A percentile compares a stretch with the other conserved stretches of the same genome.
Conservation (phyloP, 2,113 vertebrate genomes). For the Elaphurus davidianus region DNA sequence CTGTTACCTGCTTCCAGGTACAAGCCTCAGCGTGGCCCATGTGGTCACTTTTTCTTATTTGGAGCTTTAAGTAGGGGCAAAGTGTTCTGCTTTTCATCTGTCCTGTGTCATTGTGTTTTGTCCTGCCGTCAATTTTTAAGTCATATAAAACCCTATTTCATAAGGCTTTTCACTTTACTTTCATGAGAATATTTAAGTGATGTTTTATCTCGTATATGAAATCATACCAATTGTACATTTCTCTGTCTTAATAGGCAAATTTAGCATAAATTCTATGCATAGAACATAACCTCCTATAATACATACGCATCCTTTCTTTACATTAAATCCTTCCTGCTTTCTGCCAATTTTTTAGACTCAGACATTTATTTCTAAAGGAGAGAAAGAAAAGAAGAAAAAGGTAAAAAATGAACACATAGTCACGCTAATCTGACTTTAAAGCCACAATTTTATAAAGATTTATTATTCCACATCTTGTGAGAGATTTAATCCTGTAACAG, state of each 20-base stretch:
- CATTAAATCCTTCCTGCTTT: not conserved
- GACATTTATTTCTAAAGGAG: not conserved
- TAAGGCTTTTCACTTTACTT: not conserved
- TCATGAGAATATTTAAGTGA: not conserved
- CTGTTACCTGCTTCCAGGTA: fast-evolving
- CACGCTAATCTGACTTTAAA: not conserved
- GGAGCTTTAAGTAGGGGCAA: not conserved
- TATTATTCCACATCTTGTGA: not conserved
- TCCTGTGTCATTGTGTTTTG: not conserved
- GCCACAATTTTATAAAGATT: not conserved
- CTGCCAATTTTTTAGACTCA: not conserved
- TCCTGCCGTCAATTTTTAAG: not conserved
- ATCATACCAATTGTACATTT: not conserved
- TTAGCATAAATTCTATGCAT: not conserved
- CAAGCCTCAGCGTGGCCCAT: no score
- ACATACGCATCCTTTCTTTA: not conserved
- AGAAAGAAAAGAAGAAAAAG: not conserved
- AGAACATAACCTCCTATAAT: not conserved
- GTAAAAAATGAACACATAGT: not conserved
- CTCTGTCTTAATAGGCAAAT: not conserved
- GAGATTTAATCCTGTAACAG: not conserved
- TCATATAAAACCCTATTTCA: not conserved
- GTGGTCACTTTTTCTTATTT: not conserved
- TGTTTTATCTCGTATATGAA: not conserved
- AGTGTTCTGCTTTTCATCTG: not conserved